These are phyloP conservation scores for Alviniconcha strummeri DNA, from an alignment of 2,888 invertebrate genomes.

Conservation along the genomic window DNA sequence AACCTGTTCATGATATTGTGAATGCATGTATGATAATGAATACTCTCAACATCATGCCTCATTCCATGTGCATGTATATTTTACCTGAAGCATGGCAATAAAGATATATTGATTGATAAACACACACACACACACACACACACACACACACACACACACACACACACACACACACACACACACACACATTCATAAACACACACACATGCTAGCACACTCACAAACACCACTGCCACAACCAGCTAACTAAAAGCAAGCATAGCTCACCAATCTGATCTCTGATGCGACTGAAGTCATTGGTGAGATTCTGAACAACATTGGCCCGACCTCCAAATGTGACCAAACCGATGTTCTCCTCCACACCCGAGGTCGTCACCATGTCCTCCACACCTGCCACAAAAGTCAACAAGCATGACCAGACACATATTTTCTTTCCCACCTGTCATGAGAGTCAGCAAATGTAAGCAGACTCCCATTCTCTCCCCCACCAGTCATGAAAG, in stretches of 20 bases:
- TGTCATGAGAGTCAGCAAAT: too few species aligned
- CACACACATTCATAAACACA: neutral
- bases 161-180: constrained; percentile 11
- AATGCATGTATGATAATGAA: neutral
- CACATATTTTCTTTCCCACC: too few species aligned
- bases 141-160: constrained; percentile 15
- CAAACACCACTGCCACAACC: neutral
- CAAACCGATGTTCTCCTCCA: constrained; percentile 31
- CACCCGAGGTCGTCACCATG: neutral
- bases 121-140: neutral
- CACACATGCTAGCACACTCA: constrained; percentile 14
- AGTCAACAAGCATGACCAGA: too few species aligned
- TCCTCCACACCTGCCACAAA: too few species aligned
- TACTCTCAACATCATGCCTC: neutral
- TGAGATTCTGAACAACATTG: constrained; percentile 28
- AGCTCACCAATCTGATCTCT: constrained; percentile 19
- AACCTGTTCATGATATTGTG: too few species aligned
- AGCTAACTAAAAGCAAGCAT: neutral
- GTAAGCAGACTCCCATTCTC: too few species aligned
- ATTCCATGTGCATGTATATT: too few species aligned
- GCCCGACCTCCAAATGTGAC: constrained; percentile 30
- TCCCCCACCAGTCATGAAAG: too few species aligned
- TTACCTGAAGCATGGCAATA: too few species aligned
- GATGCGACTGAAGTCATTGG: constrained; percentile 29
- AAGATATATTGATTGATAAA: neutral